phyloP scores from a whole-genome alignment of 1,140 invertebrate species.

The Ruditapes philippinarum region DNA sequence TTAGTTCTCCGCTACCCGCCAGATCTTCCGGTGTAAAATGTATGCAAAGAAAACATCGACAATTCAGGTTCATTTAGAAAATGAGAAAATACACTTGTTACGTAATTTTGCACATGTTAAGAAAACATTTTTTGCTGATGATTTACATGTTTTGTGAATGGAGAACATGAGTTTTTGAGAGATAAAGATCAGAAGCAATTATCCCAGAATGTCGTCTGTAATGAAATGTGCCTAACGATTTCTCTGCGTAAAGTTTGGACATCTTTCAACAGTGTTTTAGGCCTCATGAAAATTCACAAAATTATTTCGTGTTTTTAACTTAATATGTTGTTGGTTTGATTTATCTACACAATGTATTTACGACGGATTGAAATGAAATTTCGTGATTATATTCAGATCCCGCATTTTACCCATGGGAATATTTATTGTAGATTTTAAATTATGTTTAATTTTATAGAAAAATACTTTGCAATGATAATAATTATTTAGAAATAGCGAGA shows the following conservation, averaged over 20 bases:
- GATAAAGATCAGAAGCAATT: constrained; percentile 37
- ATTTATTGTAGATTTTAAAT: no score
- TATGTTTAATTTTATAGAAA: no score
- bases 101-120: constrained; percentile 59
- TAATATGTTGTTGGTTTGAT: no score
- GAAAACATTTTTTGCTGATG: constrained; percentile 41
- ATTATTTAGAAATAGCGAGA: no score
- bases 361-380: no score
- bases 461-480: no score
- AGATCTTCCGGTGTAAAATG: constrained; percentile 42
- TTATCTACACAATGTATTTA: no score
- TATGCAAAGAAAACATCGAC: constrained; percentile 35
- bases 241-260: not conserved
- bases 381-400: no score
- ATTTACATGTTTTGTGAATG: constrained; percentile 57
- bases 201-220: constrained; percentile 21
- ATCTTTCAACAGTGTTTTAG: constrained; percentile 1
- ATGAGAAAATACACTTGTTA: constrained; percentile 60
- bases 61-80: constrained; percentile 54
- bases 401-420: no score
- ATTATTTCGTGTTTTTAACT: not conserved
- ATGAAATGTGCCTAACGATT: constrained; percentile 44
- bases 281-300: not conserved
- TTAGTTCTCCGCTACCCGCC: not conserved
- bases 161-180: constrained; percentile 19